phyloP scores from a whole-genome alignment of 2,888 invertebrate species.

The Ametastegia equiseti region DNA sequence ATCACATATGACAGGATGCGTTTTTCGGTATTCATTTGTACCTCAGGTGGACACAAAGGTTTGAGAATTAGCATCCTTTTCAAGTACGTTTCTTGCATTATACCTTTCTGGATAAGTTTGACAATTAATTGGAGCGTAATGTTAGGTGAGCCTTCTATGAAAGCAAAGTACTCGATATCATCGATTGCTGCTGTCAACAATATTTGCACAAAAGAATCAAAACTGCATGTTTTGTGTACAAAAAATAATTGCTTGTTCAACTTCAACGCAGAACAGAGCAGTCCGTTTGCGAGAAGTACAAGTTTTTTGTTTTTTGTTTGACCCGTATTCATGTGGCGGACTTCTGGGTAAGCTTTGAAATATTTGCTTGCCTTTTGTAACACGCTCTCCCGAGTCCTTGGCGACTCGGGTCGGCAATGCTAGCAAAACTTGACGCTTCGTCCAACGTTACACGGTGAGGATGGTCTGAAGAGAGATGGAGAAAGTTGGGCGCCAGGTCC shows the following conservation, averaged over 20 bases:
- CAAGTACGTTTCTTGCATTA: slow-evolving; percentile 31
- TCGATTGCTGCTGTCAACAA: slow-evolving; percentile 45
- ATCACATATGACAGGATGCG: slow-evolving; percentile 37
- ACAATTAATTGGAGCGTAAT: slow-evolving; percentile 40
- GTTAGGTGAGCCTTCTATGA: slow-evolving; percentile 34
- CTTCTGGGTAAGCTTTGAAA: slow-evolving; percentile 46
- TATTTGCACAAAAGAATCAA: slow-evolving; percentile 46
- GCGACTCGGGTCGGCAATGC: too few relatives aligned
- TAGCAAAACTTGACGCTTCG: too few relatives aligned
- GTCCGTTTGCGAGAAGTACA: slow-evolving; percentile 40
- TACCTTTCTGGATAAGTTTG: slow-evolving; percentile 37
- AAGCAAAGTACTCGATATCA: slow-evolving; percentile 41
- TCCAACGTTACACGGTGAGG: too few relatives aligned
- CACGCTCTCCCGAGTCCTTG: too few relatives aligned
- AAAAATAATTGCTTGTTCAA: slow-evolving; percentile 22
- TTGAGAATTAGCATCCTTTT: slow-evolving; percentile 36
- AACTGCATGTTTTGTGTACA: slow-evolving; percentile 42
- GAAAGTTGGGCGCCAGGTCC: too few relatives aligned
- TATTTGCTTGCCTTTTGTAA: slow-evolving; percentile 41
- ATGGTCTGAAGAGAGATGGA: too few relatives aligned
- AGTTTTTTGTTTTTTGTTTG: slow-evolving; percentile 36
- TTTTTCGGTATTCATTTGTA: neutral
- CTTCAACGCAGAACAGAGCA: slow-evolving; percentile 11
- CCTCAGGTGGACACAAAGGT: slow-evolving; percentile 18
- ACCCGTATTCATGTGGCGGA: slow-evolving; percentile 41